Evolutionary conservation across 2,888 invertebrate genomes (phyloP), one percentile per base, ranked within the genome.

Genomic region (Cheilosia pagana): DNA sequence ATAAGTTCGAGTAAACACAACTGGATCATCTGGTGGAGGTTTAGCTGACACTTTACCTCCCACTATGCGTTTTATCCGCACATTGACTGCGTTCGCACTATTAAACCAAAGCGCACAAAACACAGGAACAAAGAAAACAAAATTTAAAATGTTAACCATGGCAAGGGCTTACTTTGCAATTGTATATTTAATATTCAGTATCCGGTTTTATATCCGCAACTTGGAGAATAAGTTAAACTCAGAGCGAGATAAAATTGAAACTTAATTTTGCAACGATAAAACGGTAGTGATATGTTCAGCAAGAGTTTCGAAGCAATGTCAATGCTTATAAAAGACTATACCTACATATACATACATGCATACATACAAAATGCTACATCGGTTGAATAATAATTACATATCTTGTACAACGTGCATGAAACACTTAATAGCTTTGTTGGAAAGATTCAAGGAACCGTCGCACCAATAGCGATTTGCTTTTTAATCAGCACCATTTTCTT

Each of bases 21-120:
- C 94, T 0, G 96, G 96, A 86, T 95, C 95, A 88, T 95, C 95
- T 6, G 93, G 93, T 55, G 95, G 95, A 0, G 96, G 95, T 2
- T 94, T 91, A 35, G 94, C 93, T 0, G 96, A 94, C 0, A 93
- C 93, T 4, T 90, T 91, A 0, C 96, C 96, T 0, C 96, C 96
- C 2, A 96, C 95, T 88, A 96, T 94, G 35, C 92, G 90, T 82
- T 91, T 91, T 0, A 91, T 89, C 3, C 92, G 89, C 10, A 25
- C 23, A 23, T n/a, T 55, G 6, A 12, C 41, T 0, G 41, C 10
- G 7, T 50, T n/a, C 1, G 23, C 2, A 28, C 41, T 71, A 21
- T 16, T 16, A 5, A 71, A 2, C 21, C 76, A 10, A 53, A 76
- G 25, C 35, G 48, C 21, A 12, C 28, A 75, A 35, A 75, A 1